These are phyloP conservation scores for Tachysurus fulvidraco DNA, from an alignment of 2,113 vertebrate species.

Conservation along the genomic window DNA sequence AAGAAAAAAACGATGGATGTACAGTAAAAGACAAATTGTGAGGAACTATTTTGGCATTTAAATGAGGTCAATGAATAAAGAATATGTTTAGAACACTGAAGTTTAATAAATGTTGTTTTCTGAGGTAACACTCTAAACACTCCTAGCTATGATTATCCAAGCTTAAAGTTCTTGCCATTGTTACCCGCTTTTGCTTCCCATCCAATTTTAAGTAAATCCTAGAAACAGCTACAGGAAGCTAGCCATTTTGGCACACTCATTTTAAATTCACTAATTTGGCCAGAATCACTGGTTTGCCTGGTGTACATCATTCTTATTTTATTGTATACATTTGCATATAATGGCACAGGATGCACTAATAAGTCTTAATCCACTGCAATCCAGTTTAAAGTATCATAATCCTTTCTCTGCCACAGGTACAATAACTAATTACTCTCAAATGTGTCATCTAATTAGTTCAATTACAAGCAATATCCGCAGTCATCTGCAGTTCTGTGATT, in stretches of 20 bases:
- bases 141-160: background rate
- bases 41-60: background rate
- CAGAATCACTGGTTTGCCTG: background rate
- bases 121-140: background rate
- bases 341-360: background rate
- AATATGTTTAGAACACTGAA: background rate
- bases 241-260: background rate
- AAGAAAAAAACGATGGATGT: background rate
- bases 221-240: background rate
- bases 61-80: background rate
- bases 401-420: background rate
- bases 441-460: background rate
- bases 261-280: background rate
- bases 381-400: background rate
- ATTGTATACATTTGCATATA: background rate
- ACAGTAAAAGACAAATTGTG: background rate
- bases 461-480: slow-evolving; percentile 8
- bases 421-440: slow-evolving; percentile 3
- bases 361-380: background rate
- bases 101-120: background rate
- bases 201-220: background rate
- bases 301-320: background rate
- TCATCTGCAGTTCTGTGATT: background rate
- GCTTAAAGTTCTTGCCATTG: background rate
- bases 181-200: background rate